Percentiles rank a stretch among this genome's conserved stretches.
Conservation (phyloP, 1,140 invertebrate genomes). For the Calliopsis andreniformis region DNA sequence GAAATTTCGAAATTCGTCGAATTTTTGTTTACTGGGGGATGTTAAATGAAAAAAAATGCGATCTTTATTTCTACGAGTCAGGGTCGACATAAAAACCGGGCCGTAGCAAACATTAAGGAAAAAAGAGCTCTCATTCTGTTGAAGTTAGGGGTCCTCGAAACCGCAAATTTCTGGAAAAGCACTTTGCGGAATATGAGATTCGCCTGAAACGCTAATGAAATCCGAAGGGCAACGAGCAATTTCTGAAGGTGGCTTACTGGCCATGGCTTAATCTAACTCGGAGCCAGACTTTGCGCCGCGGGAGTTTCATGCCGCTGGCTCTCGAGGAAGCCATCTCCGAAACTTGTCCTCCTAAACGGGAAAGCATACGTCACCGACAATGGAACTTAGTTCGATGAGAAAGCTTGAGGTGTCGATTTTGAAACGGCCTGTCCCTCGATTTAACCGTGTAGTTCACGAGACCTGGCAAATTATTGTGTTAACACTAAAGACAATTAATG, state of each 20-base stretch:
- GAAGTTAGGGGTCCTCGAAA: conserved; percentile 46
- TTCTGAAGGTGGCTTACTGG: conserved; percentile 79
- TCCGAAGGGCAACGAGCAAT: conserved; percentile 78
- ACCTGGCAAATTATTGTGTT: conserved; percentile 13
- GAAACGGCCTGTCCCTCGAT: conserved; percentile 49
- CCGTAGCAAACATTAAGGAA: not conserved
- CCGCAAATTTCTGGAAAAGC: conserved; percentile 69
- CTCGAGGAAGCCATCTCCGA: conserved; percentile 72
- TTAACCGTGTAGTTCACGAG: conserved; percentile 10
- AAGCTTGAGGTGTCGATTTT: conserved; percentile 70
- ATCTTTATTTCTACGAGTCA: not conserved
- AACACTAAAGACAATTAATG: not conserved
- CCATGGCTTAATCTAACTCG: conserved; percentile 79
- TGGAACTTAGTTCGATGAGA: conserved; percentile 78
- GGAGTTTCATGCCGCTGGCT: conserved; percentile 72
- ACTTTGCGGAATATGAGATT: conserved; percentile 76
- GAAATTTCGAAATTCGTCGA: no score
- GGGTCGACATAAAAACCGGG: not conserved
- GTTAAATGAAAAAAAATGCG: conserved; percentile 11
- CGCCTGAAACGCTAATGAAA: conserved; percentile 78
- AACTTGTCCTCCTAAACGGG: conserved; percentile 75
- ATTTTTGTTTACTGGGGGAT: not conserved
- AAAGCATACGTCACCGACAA: conserved; percentile 77
- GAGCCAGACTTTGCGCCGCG: conserved; percentile 74
- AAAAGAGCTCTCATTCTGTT: conserved; percentile 54